Conservation (phyloP, 2,888 invertebrate species). For the Dryocosmus kuriphilus region DNA sequence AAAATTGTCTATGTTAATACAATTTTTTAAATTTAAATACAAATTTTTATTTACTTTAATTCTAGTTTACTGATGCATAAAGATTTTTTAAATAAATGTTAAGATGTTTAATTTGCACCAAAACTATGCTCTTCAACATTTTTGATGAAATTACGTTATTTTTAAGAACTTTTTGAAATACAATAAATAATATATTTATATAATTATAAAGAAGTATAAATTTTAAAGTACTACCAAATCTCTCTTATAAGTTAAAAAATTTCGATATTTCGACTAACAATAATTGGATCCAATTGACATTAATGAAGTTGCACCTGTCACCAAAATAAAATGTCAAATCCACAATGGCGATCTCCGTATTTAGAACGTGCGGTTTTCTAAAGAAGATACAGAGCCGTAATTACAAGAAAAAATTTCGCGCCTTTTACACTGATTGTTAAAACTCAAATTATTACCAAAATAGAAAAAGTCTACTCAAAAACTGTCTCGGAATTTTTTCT, state of each 20-base stretch:
- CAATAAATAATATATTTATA: no score
- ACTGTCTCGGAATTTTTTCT: constrained; percentile 50
- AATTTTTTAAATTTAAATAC: no score
- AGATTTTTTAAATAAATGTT: no score
- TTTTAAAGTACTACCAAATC: no score
- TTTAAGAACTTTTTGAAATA: neutral
- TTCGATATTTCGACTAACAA: neutral
- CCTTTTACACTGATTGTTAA: neutral
- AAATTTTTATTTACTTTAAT: no score
- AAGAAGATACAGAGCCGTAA: neutral
- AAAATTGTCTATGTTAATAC: neutral
- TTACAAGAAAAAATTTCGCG: constrained; percentile 9
- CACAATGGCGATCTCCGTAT: neutral
- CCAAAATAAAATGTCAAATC: neutral
- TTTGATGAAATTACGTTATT: neutral
- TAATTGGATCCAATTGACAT: neutral
- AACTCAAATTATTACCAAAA: neutral
- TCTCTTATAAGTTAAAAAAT: no score
- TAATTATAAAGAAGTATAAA: no score
- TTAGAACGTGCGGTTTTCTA: neutral
- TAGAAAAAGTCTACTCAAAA: constrained; percentile 42
- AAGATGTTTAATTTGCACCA: no score
- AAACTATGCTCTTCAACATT: no score
- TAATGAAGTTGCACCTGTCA: neutral
- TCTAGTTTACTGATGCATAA: no score